Evolutionary conservation across 2,113 vertebrate species (phyloP).

Genomic region (Neomonachus schauinslandi): DNA sequence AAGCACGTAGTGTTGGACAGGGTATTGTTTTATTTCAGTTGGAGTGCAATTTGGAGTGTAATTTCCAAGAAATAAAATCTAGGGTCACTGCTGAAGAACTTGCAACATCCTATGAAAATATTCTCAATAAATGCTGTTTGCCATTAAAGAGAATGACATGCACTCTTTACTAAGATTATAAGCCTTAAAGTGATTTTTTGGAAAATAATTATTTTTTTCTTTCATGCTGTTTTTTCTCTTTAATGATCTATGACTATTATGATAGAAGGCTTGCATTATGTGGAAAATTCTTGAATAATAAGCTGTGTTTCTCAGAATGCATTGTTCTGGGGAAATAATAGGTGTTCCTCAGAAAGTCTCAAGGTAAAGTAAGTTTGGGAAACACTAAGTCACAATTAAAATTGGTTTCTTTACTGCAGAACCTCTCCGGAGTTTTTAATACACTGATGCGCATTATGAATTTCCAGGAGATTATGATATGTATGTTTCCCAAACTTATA

Average conservation of each 20-base stretch:
- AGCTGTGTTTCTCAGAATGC: not conserved
- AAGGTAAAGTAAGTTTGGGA: conserved; percentile 35
- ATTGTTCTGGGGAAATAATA: not conserved
- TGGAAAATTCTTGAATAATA: conserved; percentile 59
- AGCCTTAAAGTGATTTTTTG: conserved; percentile 35
- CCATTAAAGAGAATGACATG: not conserved
- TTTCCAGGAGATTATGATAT: too few species aligned
- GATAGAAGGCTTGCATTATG: not conserved
- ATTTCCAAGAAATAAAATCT: conserved; percentile 56
- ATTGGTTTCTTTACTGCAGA: too few species aligned
- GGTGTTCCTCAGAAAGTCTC: not conserved
- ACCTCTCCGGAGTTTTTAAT: too few species aligned
- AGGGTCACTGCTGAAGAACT: conserved; percentile 9
- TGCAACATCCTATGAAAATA: conserved; percentile 46
- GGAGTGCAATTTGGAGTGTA: conserved; percentile 32
- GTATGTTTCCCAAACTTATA: conserved; percentile 47
- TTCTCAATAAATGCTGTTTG: conserved; percentile 52
- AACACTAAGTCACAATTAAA: too few species aligned
- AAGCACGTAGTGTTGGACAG: not conserved
- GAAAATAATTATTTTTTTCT: conserved; percentile 53
- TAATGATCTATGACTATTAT: conserved; percentile 44
- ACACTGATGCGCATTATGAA: too few species aligned
- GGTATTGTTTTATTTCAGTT: not conserved
- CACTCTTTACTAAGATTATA: conserved; percentile 57
- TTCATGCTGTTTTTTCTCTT: conserved; percentile 49